Evolutionary conservation across 1,140 invertebrate species (phyloP), one percentile per base, ranked within the genome.

Genomic region (Plutomurus gul): DNA sequence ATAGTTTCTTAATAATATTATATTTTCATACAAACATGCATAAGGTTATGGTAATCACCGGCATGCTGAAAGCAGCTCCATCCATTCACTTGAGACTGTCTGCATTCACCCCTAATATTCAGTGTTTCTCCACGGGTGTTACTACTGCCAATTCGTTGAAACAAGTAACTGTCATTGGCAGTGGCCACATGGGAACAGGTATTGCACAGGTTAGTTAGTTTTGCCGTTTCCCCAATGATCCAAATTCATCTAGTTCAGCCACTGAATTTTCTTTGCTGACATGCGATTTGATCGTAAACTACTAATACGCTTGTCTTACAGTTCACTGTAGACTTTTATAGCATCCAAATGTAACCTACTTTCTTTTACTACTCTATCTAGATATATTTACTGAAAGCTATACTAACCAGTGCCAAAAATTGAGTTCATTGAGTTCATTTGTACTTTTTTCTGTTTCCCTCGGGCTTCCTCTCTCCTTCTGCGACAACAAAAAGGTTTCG

Each of bases 131-230:
- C n/a, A n/a, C n/a, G n/a, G n/a, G n/a, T n/a, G n/a, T n/a, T n/a
- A n/a, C n/a, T n/a, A 22, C n/a, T 22, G 20, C 16, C 20, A 51
- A 51, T 51, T 51, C 4, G 0, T 7, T 96, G 49, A 93, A 94
- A 85, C 91, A 94, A 89, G 90, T 96, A 36, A 93, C 93, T 11
- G 89, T 96, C 46, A 92, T 96, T 82, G 95, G 95, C 20, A 91
- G 93, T 80, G 95, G 95, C 20, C 86, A 95, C 1, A 96, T 96
- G 93, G 93, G 93, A n/a, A 91, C 92, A 43, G 92, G 92, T 43
- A 96, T 96, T 85, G 94, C 94, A 51, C 94, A 96, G 90, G 93
- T 94, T 88, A 85, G 84, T 85, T 49, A 36, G n/a, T n/a, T n/a
- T n/a, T n/a, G n/a, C n/a, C n/a, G n/a, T n/a, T n/a, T n/a, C n/a